phyloP scores from a whole-genome alignment of 2,113 vertebrate species.

The Vulpes ferrilata region DNA sequence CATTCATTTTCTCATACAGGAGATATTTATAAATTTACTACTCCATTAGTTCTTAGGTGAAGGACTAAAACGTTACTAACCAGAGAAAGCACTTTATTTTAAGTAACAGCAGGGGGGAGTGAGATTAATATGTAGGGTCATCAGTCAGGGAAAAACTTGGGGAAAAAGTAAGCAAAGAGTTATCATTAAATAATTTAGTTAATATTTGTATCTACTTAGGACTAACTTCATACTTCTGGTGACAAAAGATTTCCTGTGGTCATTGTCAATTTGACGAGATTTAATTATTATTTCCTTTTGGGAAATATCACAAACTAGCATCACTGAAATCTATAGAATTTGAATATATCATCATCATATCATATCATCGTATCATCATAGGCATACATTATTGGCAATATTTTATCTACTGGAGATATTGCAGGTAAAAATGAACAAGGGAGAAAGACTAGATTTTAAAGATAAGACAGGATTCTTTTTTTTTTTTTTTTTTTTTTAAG shows the following conservation, averaged over 20 bases:
- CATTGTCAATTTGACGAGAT: background rate
- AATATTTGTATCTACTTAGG: background rate
- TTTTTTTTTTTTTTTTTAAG: too few species aligned
- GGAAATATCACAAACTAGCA: background rate
- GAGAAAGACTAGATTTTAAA: background rate
- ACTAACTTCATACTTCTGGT: background rate
- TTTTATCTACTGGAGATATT: background rate
- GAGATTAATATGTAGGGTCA: constrained; percentile 50
- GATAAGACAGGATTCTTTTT: background rate
- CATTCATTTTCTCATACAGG: constrained; percentile 42
- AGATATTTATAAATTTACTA: constrained; percentile 67
- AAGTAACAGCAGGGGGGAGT: constrained; percentile 31
- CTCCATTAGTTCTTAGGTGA: constrained; percentile 59
- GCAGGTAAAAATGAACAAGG: background rate
- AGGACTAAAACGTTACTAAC: constrained; percentile 39
- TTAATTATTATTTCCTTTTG: background rate
- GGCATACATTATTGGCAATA: background rate
- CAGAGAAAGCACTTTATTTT: constrained; percentile 54
- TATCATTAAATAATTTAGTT: constrained; percentile 14
- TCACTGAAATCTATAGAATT: background rate
- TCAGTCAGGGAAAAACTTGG: constrained; percentile 2
- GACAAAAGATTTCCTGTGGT: background rate
- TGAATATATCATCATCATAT: background rate
- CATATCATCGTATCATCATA: too few species aligned
- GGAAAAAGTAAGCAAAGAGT: background rate